Percentiles rank a stretch among this genome's conserved stretches.
These are phyloP conservation scores for Patella caerulea DNA, from an alignment of 2,888 invertebrate genomes.

Conservation along the genomic window DNA sequence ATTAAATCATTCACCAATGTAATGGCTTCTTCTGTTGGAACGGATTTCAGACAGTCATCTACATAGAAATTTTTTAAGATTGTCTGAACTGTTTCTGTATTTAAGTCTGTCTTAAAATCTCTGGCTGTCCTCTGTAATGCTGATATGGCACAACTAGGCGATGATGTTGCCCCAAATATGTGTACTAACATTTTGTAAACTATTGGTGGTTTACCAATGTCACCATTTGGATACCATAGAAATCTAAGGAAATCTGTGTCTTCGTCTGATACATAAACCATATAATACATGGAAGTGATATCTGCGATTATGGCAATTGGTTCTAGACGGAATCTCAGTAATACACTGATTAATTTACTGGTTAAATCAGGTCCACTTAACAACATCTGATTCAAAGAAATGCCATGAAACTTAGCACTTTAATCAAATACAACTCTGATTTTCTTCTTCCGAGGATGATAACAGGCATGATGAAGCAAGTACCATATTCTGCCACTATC, in stretches of 20 bases:
- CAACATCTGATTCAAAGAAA: not conserved
- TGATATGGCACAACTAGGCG: constrained; percentile 19
- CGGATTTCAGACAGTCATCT: constrained; percentile 21
- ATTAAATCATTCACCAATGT: not conserved
- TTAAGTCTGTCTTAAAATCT: not conserved
- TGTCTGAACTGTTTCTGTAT: not conserved
- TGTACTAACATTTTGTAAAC: not conserved
- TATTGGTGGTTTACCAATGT: not conserved
- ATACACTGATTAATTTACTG: constrained; percentile 4
- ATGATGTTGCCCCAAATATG: constrained; percentile 19
- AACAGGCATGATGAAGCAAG: not conserved
- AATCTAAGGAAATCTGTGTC: not conserved
- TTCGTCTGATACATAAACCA: not conserved
- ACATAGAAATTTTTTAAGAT: constrained; percentile 21
- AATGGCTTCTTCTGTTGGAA: not conserved
- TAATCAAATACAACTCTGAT: not conserved
- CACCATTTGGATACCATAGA: not conserved
- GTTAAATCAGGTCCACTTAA: constrained; percentile 3
- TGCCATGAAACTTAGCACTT: not conserved
- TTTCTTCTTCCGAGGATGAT: not conserved
- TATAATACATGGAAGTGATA: not conserved
- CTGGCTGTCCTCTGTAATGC: constrained; percentile 10
- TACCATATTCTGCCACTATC: constrained; percentile 17
- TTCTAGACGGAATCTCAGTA: not conserved
- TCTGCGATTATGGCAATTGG: not conserved